Conservation (phyloP, 2,113 vertebrate species). For the Entosphenus tridentatus region DNA sequence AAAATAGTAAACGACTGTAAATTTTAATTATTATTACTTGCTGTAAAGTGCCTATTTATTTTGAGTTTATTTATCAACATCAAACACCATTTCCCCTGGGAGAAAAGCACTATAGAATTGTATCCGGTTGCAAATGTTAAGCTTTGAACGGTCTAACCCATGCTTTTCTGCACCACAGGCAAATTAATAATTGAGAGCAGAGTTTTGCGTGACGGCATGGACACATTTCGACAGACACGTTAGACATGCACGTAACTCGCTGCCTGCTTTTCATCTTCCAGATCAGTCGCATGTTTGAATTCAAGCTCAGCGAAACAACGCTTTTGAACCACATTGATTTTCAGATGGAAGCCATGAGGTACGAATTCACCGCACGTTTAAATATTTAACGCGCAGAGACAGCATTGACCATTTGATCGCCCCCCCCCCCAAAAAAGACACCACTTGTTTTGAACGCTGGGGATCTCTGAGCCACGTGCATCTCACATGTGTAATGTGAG, state of each 20-base stretch:
- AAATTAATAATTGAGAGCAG: background rate
- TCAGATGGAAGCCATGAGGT: constrained; percentile 4
- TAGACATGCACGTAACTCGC: background rate
- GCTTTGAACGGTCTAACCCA: background rate
- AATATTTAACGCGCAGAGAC: no score
- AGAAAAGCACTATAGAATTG: background rate
- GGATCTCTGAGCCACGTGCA: no score
- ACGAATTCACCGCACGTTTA: background rate
- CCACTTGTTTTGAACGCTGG: no score
- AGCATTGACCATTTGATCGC: no score
- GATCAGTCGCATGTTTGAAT: background rate
- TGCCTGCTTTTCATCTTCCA: constrained; percentile 1
- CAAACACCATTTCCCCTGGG: no score
- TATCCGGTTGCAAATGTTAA: background rate
- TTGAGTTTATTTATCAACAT: no score
- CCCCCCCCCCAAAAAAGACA: no score
- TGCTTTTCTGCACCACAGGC: background rate
- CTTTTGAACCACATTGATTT: constrained; percentile 1
- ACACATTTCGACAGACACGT: background rate
- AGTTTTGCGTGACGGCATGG: background rate
- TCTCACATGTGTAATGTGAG: no score
- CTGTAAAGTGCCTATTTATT: no score
- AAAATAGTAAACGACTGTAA: no score
- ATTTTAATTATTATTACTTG: no score
- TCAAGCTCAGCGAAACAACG: background rate